Evolutionary conservation across 2,113 vertebrate species (phyloP), one percentile per base, ranked within the genome.

Genomic region (Pachycephala philippinensis): DNA sequence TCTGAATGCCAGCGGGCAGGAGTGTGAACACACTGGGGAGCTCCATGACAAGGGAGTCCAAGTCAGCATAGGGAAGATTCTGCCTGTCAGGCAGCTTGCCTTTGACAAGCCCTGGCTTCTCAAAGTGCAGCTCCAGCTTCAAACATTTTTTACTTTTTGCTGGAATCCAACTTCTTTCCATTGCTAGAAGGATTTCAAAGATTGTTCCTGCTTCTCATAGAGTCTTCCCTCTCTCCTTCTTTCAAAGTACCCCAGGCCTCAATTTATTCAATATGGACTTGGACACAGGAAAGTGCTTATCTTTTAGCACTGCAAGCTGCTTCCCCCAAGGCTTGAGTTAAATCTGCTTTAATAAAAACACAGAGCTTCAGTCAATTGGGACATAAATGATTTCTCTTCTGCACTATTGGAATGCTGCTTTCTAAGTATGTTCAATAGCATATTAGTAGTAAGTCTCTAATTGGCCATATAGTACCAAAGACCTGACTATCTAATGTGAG

Each of bases 321-420:
- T 91, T 93, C 50, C 69, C 70, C 35, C 78, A 93, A 74, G 75
- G 47, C 44, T 83, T 93, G 78, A 66, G 61, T 96, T 90, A 91
- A 93, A 91, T 50, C 54, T 70, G 47, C 85, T 83, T 90, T 96
- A 96, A 96, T 94, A 84, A 96, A 96, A 95, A 90, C 71, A 90
- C 40, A 88, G 87, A 52, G 71, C 87, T 92, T 77, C 92, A 88
- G 69, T 60, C 91, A 96, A 31, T 31, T 90, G 91, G 90, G 92
- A 93, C 54, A 74, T n/a, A 90, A 95, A 94, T 92, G 15, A 91
- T 95, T 93, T 86, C 75, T 96, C 79, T 88, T 95, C 90, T 84
- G 78, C 33, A 31, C 68, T 88, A 40, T 39, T 70, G 90, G 87
- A 96, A 76, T 64, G 75, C 20, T 83, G 63, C 59, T 86, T 94